Evolutionary conservation across 2,888 invertebrate species (phyloP).

Genomic region (Temnothorax rugatulus): DNA sequence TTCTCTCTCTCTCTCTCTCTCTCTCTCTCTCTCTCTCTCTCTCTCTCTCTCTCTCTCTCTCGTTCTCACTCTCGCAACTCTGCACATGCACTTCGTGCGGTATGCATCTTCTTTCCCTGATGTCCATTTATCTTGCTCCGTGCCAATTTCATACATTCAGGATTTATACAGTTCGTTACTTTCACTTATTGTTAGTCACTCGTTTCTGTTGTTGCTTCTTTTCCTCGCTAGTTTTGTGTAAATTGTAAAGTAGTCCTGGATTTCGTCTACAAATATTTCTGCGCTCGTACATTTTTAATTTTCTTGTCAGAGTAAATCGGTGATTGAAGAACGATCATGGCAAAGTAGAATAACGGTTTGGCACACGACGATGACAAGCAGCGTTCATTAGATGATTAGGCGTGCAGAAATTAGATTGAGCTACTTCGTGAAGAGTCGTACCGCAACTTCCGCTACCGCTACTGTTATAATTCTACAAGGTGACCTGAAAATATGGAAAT

Average conservation of each 20-base stretch:
- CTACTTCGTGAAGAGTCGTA: constrained; percentile 33
- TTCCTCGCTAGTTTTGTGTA: constrained; percentile 29
- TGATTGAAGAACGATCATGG: constrained; percentile 42
- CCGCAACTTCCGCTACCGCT: constrained; percentile 14
- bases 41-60: constrained; percentile 31
- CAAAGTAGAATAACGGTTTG: constrained; percentile 27
- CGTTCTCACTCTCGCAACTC: constrained; percentile 40
- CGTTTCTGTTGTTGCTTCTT: constrained; percentile 27
- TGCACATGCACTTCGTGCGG: constrained; percentile 30
- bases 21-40: constrained; percentile 41
- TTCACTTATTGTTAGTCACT: constrained; percentile 31
- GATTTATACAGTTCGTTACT: constrained; percentile 45
- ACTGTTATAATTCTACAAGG: constrained; percentile 30
- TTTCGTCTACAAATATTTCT: background rate
- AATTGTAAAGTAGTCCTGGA: background rate
- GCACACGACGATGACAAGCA: constrained; percentile 33
- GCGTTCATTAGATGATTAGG: constrained; percentile 28
- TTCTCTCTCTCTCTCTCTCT: constrained; percentile 8
- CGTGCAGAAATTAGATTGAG: constrained; percentile 43
- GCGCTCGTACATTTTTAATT: background rate
- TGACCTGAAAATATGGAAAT: constrained; percentile 6
- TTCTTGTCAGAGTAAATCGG: background rate
- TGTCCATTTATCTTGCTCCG: constrained; percentile 32
- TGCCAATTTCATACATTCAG: constrained; percentile 32
- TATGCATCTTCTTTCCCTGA: constrained; percentile 27